These are phyloP conservation scores for Thrips palmi DNA, from an alignment of 1,140 invertebrate genomes.

Conservation along the genomic window DNA sequence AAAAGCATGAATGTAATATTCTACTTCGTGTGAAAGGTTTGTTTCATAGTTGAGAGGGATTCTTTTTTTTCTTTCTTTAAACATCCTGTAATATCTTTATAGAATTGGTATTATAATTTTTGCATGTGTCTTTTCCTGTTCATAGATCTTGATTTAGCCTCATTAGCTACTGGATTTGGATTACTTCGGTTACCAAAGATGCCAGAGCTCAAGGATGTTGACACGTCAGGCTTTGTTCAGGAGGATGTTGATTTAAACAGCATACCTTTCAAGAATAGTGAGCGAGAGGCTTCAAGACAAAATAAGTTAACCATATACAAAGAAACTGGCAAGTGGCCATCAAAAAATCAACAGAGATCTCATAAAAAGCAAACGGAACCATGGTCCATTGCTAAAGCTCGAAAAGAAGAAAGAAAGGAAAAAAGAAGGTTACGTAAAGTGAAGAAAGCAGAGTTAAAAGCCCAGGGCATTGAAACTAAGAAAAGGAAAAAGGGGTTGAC, in stretches of 20 bases:
- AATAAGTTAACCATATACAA: conserved; percentile 51
- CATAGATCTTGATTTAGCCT: conserved; percentile 66
- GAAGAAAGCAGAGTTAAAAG: conserved; percentile 27
- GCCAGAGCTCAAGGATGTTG: conserved; percentile 72
- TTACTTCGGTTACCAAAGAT: conserved; percentile 80
- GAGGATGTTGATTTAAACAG: conserved; percentile 50
- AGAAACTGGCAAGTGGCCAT: conserved; percentile 62
- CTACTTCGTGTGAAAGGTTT: conserved; percentile 59
- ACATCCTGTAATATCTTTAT: conserved; percentile 3
- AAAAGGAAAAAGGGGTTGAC: conserved; percentile 32
- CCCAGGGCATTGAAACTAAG: conserved; percentile 22
- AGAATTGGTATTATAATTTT: conserved; percentile 1
- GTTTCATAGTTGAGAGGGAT: conserved; percentile 1
- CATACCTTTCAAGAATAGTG: conserved; percentile 67
- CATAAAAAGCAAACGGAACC: conserved; percentile 38
- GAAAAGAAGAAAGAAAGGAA: conserved; percentile 44
- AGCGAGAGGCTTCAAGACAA: conserved; percentile 51
- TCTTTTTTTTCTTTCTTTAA: conserved; percentile 8
- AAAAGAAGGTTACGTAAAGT: conserved; percentile 38
- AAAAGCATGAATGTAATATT: conserved; percentile 88
- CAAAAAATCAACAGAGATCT: conserved; percentile 26
- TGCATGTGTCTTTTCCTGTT: conserved; percentile 8
- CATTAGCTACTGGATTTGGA: conserved; percentile 74
- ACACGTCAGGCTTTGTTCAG: conserved; percentile 42
- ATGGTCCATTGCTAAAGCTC: conserved; percentile 66